Conservation (phyloP, 2,888 invertebrate genomes). For the Myopa testacea region DNA sequence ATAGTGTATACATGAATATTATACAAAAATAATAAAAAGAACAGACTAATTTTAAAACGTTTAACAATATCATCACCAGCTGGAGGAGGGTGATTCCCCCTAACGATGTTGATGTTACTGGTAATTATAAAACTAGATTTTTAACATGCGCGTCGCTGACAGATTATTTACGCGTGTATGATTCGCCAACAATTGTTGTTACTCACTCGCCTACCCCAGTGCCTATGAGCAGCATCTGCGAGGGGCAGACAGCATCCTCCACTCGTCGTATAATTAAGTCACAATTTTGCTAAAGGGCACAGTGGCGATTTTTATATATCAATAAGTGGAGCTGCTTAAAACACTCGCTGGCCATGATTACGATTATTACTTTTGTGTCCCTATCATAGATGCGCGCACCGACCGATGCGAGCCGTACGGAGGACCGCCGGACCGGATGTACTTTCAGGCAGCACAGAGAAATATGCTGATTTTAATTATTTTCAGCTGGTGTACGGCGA, state of each 20-base stretch:
- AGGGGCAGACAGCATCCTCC: neutral
- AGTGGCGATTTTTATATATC: slow-evolving; percentile 6
- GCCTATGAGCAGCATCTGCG: neutral
- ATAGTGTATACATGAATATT: neutral
- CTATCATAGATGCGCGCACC: slow-evolving; percentile 6
- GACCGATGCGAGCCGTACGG: neutral
- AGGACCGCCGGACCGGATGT: slow-evolving; percentile 14
- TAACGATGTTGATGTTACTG: slow-evolving; percentile 20
- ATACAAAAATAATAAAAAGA: neutral
- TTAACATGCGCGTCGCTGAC: slow-evolving; percentile 28
- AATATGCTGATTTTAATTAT: slow-evolving; percentile 35
- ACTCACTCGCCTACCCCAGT: neutral
- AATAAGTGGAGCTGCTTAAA: slow-evolving; percentile 2
- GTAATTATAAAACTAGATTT: slow-evolving; percentile 12
- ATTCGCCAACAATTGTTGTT: slow-evolving; percentile 24
- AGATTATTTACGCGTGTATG: slow-evolving; percentile 10
- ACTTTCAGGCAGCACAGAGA: slow-evolving; percentile 14
- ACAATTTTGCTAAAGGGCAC: slow-evolving; percentile 17
- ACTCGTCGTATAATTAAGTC: slow-evolving; percentile 37
- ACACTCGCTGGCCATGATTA: neutral
- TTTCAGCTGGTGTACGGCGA: slow-evolving; percentile 32
- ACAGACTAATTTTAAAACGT: slow-evolving; percentile 20
- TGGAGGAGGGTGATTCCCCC: neutral
- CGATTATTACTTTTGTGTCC: slow-evolving; percentile 4
- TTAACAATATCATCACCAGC: slow-evolving; percentile 38